These are phyloP conservation scores for Thysanoteuthis rhombus DNA, from an alignment of 2,888 invertebrate genomes.

Conservation along the genomic window DNA sequence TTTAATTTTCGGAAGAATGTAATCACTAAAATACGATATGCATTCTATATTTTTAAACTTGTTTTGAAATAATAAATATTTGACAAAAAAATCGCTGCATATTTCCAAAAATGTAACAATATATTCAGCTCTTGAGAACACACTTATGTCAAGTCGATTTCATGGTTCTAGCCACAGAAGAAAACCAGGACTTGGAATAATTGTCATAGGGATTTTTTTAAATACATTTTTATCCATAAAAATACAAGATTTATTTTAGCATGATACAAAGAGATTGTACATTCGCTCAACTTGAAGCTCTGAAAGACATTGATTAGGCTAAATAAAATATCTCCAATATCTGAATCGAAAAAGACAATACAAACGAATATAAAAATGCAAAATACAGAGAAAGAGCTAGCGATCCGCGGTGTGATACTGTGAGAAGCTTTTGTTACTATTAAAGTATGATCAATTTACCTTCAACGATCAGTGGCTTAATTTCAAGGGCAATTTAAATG, in stretches of 20 bases:
- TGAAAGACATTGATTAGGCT: neutral
- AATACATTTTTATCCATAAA: neutral
- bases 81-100: neutral
- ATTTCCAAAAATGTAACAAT: neutral
- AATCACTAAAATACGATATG: neutral
- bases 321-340: neutral
- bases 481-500: neutral
- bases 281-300: neutral
- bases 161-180: neutral
- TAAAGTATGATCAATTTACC: neutral
- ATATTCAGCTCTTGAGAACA: neutral
- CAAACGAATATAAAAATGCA: too few relatives aligned
- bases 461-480: constrained; percentile 12
- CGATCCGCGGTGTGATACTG: neutral
- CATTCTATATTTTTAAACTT: neutral
- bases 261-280: too few relatives aligned
- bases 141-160: neutral
- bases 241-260: neutral
- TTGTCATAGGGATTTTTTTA: neutral
- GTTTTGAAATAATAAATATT: neutral
- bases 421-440: neutral
- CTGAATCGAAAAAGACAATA: neutral
- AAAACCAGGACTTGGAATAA: neutral
- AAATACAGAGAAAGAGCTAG: neutral
- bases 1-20: neutral